Base-by-base conservation (phyloP, 1,140 invertebrate genomes). In the Meloidogyne exigua region DNA sequence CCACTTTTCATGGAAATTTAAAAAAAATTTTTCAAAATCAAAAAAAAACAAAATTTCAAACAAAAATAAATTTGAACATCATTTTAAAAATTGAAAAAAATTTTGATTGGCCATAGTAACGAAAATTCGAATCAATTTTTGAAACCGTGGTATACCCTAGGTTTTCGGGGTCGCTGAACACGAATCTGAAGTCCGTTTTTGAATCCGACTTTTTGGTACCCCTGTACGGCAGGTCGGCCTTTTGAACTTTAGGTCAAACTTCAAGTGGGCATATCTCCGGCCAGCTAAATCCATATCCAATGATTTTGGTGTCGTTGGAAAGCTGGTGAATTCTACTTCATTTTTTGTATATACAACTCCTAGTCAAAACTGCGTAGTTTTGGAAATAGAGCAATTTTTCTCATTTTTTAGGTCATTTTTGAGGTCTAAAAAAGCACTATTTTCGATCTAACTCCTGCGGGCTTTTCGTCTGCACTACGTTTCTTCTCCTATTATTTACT, bases 51-150 rank as follows among this genome's bases (percentile, higher is more conserved):
- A n/a, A n/a, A n/a, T n/a, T n/a, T n/a, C n/a, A n/a, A n/a, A n/a
- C n/a, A n/a, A n/a, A n/a, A n/a, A n/a, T n/a, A n/a, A n/a, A n/a
- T n/a, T n/a, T n/a, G n/a, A n/a, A n/a, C n/a, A n/a, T n/a, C n/a
- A n/a, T n/a, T n/a, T n/a, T n/a, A n/a, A n/a, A n/a, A n/a, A n/a
- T n/a, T n/a, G n/a, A n/a, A n/a, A n/a, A n/a, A n/a, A 62, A 62
- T n/a, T 62, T 62, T 15, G 57, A n/a, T 15, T 62, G 57, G 57
- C 57, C 57, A 62, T 62, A 62, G 57, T 62, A 62, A 62, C 57
- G 57, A 62, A 62, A 62, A 62, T 62, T 62, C 57, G 57, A 62
- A 62, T 62, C 57, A n/a, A 62, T 62, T 62, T 62, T 62, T 62
- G 57, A 62, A 62, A 62, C 57, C 57, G 57, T 62, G 57, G 57